Percentiles rank a stretch among this genome's conserved stretches.
Conservation (phyloP, 2,888 invertebrate genomes). For the Heteropelma amictum region DNA sequence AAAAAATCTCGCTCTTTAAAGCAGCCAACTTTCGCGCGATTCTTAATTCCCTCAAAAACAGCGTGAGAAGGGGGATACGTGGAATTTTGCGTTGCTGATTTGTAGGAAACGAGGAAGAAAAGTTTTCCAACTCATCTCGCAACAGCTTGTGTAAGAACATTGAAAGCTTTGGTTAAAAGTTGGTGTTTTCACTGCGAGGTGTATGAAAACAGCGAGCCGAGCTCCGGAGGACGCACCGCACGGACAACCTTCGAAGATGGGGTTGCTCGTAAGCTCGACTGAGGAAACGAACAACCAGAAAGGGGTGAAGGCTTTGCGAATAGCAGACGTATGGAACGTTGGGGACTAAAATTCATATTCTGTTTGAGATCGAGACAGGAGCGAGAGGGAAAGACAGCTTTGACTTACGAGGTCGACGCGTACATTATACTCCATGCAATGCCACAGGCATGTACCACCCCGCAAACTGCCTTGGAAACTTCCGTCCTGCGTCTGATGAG, state of each 20-base stretch:
- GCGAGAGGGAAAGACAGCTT: neutral
- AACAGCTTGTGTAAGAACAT: constrained; percentile 17
- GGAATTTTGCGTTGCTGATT: constrained; percentile 1
- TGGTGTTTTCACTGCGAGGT: constrained; percentile 4
- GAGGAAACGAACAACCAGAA: neutral
- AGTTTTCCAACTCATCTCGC: constrained; percentile 21
- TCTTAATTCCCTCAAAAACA: too few relatives aligned
- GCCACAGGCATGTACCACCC: neutral
- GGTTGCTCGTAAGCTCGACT: neutral
- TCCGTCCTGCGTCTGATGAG: neutral
- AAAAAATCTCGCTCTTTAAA: too few relatives aligned
- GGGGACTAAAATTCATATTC: neutral
- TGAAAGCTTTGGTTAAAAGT: constrained; percentile 18
- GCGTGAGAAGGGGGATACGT: too few relatives aligned
- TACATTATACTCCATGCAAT: neutral
- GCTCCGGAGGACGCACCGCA: neutral
- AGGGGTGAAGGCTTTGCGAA: neutral
- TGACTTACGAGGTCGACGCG: constrained; percentile 16
- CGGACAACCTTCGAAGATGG: neutral
- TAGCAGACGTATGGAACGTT: neutral
- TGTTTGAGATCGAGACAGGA: neutral
- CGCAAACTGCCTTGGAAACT: constrained; percentile 1
- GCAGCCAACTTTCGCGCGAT: too few relatives aligned
- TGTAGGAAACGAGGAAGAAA: neutral
- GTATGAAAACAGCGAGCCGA: neutral